A percentile compares a stretch with the other conserved stretches of the same genome.
phyloP scores from a whole-genome alignment of 2,888 invertebrate species.

The Drosophila anceps region DNA sequence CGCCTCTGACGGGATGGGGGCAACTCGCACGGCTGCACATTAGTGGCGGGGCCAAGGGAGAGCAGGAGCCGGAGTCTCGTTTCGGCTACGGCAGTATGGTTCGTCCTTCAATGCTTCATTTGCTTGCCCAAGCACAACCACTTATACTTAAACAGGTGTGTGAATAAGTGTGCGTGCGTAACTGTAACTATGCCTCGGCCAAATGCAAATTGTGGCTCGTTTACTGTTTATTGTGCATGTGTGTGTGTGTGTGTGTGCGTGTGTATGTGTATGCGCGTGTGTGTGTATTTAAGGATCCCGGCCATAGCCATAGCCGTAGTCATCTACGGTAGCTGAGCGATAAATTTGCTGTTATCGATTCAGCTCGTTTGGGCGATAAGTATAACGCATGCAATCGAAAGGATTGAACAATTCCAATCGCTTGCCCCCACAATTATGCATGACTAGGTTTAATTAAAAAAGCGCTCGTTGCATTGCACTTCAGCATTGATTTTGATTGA shows the following conservation, averaged over 20 bases:
- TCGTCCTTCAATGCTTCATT: conserved; percentile 50
- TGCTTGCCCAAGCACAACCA: conserved; percentile 63
- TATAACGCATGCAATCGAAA: neutral
- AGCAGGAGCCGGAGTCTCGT: conserved; percentile 24
- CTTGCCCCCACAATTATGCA: conserved; percentile 18
- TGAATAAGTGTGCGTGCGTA: conserved; percentile 35
- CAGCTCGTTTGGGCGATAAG: conserved; percentile 27
- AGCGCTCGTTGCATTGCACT: conserved; percentile 5
- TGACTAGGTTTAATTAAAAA: conserved; percentile 10
- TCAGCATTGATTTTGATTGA: conserved; percentile 14
- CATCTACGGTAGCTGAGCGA: conserved; percentile 57
- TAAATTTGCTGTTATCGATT: conserved; percentile 69
- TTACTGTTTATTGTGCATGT: conserved; percentile 29
- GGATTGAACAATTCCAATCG: conserved; percentile 9
- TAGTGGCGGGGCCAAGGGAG: neutral
- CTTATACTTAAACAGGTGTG: conserved; percentile 54
- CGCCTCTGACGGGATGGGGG: neutral
- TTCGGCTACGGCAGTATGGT: conserved; percentile 5
- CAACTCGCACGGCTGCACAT: conserved; percentile 46
- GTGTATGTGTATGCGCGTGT: conserved; percentile 7
- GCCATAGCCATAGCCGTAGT: conserved; percentile 25
- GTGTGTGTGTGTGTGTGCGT: conserved; percentile 7
- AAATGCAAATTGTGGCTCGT: conserved; percentile 68
- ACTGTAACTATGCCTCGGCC: conserved; percentile 63
- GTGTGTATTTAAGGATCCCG: conserved; percentile 41